Percentiles rank a stretch among this genome's conserved stretches.
phyloP scores from a whole-genome alignment of 1,140 invertebrate species.

The Reticulitermes speratus region DNA sequence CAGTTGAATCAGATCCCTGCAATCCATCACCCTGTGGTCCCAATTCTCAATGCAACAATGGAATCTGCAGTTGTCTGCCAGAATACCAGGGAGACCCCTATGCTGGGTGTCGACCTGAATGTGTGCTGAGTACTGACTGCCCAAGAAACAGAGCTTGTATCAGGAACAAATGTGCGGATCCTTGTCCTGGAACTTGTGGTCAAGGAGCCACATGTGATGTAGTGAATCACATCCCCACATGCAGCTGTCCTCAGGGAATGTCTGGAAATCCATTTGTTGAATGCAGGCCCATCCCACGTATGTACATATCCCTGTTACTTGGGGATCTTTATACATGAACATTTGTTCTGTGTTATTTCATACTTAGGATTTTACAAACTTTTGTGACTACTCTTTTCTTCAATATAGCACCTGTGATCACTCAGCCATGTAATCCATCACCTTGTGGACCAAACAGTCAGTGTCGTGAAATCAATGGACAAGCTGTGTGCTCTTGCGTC shows the following conservation, averaged over 20 bases:
- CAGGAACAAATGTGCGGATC: constrained; percentile 71
- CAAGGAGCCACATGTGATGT: constrained; percentile 66
- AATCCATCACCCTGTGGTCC: constrained; percentile 60
- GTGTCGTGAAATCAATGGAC: constrained; percentile 52
- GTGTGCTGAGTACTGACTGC: constrained; percentile 64
- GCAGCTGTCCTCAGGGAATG: constrained; percentile 64
- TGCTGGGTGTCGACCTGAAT: constrained; percentile 62
- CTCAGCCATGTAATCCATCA: constrained; percentile 54
- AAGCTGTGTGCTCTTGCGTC: constrained; percentile 54
- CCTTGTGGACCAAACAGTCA: constrained; percentile 58
- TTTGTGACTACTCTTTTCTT: background rate
- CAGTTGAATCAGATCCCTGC: constrained; percentile 51
- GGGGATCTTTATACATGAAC: background rate
- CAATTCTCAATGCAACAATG: constrained; percentile 67
- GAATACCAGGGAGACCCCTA: constrained; percentile 65
- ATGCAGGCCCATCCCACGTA: constrained; percentile 52
- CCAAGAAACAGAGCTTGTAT: constrained; percentile 66
- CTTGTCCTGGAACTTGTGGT: constrained; percentile 71
- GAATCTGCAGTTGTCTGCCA: constrained; percentile 58
- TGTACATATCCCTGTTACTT: constrained; percentile 41
- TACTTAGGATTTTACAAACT: background rate
- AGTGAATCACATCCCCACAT: constrained; percentile 70
- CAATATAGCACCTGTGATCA: constrained; percentile 39
- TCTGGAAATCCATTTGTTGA: constrained; percentile 69
- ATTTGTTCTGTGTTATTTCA: no score